A percentile compares a stretch with the other conserved stretches of the same genome.
phyloP scores from a whole-genome alignment of 1,140 invertebrate genomes.

The Brevipalpus yothersi region DNA sequence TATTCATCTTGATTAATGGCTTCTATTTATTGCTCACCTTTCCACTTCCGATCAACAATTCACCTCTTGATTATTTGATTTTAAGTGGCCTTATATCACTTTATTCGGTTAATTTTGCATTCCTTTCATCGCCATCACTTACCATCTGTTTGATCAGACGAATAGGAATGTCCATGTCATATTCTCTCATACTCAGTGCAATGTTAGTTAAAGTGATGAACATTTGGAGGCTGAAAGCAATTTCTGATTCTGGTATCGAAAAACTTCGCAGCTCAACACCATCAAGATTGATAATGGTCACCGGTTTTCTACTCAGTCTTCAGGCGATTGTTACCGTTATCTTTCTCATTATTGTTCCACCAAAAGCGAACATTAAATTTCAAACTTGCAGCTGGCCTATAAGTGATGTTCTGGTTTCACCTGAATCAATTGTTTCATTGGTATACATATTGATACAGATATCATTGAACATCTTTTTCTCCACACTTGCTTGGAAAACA shows the following conservation, averaged over 20 bases:
- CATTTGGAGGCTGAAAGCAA: constrained; percentile 19
- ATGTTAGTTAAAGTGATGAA: constrained; percentile 26
- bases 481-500: constrained; percentile 20
- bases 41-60: constrained; percentile 22
- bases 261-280: constrained; percentile 17
- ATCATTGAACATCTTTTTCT: constrained; percentile 20
- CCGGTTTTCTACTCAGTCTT: constrained; percentile 20
- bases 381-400: constrained; percentile 16
- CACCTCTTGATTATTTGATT: constrained; percentile 24
- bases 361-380: constrained; percentile 14
- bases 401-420: constrained; percentile 18
- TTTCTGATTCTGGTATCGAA: constrained; percentile 16
- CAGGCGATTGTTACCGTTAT: constrained; percentile 23
- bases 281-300: constrained; percentile 21
- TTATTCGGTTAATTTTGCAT: constrained; percentile 24
- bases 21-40: constrained; percentile 24
- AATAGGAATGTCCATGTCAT: constrained; percentile 22
- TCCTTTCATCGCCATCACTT: constrained; percentile 20
- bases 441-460: constrained; percentile 25
- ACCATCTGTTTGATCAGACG: constrained; percentile 20
- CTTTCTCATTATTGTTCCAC: constrained; percentile 22
- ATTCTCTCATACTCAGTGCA: constrained; percentile 22
- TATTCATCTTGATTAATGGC: constrained; percentile 20
- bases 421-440: constrained; percentile 23
- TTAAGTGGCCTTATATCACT: constrained; percentile 23